Evolutionary conservation across 2,797 vertebrate genomes (phyloP).

Genomic region (Bucorvus abyssinicus): DNA sequence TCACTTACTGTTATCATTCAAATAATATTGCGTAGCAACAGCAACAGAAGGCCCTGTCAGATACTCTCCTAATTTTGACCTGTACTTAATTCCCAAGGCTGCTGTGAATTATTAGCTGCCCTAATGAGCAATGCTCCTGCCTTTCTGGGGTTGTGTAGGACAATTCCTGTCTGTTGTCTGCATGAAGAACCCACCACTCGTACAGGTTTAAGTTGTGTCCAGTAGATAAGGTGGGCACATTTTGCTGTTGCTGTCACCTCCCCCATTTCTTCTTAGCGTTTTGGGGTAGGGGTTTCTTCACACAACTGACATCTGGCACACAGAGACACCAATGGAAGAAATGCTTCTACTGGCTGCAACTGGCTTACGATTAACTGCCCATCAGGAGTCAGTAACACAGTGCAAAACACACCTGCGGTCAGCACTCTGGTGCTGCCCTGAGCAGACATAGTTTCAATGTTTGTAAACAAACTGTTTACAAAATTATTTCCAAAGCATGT

Average conservation of each 20-base stretch:
- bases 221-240: too few species aligned
- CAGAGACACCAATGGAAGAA: neutral
- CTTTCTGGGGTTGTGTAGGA: neutral
- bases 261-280: neutral
- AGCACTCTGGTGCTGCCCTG: neutral
- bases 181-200: neutral
- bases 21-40: neutral
- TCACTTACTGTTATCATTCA: neutral
- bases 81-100: neutral
- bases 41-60: neutral
- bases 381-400: neutral
- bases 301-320: neutral
- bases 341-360: neutral
- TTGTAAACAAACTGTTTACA: neutral
- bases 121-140: neutral
- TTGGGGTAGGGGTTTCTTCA: neutral
- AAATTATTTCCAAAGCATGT: neutral
- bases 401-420: neutral
- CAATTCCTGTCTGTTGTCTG: neutral
- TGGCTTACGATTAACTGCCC: neutral
- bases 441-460: neutral
- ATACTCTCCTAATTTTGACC: neutral
- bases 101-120: neutral
- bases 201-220: neutral
- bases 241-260: neutral